Base-by-base conservation (phyloP, 2,113 vertebrate species). In the Neolamprologus cancellatus region DNA sequence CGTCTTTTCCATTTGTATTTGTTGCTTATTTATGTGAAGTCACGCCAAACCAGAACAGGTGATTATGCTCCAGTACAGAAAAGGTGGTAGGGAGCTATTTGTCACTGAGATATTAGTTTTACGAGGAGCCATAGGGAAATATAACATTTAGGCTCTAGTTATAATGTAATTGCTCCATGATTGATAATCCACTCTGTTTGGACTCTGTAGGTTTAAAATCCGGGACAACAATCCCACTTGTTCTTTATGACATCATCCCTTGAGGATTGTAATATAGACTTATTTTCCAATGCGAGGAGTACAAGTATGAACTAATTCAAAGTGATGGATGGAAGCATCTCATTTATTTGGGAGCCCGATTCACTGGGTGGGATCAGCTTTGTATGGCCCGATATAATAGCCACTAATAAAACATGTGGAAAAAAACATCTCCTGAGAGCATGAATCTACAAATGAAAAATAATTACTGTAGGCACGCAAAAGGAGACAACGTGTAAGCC, bases 61-160 rank as follows among this genome's bases (percentile, higher is more conserved):
- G 84, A 87, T 84, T 64, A 20, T 64, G 52, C 71, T n/a, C 25
- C 34, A 25, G 80, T 50, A 74, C 76, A 88, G 79, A 39, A 78
- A 78, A 86, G 78, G 80, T 81, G 57, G 78, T 86, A 20, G 52
- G 55, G 61, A 83, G 54, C 88, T 90, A 92, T 91, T 88, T 92
- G 90, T 90, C 85, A 80, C 85, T 44, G 74, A 83, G 54, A 83
- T 87, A 86, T 50, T 76, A 17, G 53, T 71, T 91, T 83, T 84
- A 82, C 46, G 25, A 79, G 12, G 81, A 87, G 88, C 59, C 55
- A 20, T 4, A 15, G 79, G 10, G 6, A 80, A 84, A 84, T 79
- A 54, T 85, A 80, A 59, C 87, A 90, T 86, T 92, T 69, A 57
- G 57, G 46, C 41, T 83, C 15, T 64, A 87, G 83, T 89, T 86